phyloP scores from a whole-genome alignment of 2,797 vertebrate species.

The Anableps anableps region DNA sequence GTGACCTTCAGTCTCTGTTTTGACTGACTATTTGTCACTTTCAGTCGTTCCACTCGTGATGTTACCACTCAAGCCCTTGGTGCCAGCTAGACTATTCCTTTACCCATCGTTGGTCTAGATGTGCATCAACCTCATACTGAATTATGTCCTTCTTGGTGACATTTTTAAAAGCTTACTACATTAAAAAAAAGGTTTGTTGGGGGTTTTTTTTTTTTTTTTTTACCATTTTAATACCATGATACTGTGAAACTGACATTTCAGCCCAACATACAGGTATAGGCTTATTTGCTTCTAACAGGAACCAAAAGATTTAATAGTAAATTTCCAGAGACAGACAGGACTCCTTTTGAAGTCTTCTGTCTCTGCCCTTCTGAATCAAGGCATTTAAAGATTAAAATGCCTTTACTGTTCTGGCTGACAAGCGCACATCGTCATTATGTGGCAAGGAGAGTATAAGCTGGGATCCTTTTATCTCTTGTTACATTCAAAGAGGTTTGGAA shows the following conservation, averaged over 20 bases:
- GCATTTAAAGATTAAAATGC: neutral
- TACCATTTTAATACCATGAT: neutral
- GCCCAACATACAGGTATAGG: neutral
- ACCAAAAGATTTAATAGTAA: neutral
- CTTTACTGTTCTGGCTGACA: neutral
- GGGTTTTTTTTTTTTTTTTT: too few species aligned
- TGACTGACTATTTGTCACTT: neutral
- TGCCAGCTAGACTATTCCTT: neutral
- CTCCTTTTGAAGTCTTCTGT: neutral
- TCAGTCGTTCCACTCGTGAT: neutral
- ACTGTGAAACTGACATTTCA: neutral
- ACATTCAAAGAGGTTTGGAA: neutral
- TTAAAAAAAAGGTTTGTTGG: too few species aligned
- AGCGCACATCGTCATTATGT: neutral
- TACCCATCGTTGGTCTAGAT: neutral
- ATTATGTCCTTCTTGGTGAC: neutral
- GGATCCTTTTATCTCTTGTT: neutral
- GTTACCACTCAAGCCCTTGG: neutral
- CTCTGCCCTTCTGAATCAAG: neutral
- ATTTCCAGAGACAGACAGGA: neutral
- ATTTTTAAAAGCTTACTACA: neutral
- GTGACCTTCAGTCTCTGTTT: constrained; percentile 1
- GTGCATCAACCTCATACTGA: neutral
- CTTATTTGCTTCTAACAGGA: neutral
- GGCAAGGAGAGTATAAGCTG: neutral